Base-by-base conservation (phyloP, 2,113 vertebrate genomes). In the Hippocampus mohnikei region DNA sequence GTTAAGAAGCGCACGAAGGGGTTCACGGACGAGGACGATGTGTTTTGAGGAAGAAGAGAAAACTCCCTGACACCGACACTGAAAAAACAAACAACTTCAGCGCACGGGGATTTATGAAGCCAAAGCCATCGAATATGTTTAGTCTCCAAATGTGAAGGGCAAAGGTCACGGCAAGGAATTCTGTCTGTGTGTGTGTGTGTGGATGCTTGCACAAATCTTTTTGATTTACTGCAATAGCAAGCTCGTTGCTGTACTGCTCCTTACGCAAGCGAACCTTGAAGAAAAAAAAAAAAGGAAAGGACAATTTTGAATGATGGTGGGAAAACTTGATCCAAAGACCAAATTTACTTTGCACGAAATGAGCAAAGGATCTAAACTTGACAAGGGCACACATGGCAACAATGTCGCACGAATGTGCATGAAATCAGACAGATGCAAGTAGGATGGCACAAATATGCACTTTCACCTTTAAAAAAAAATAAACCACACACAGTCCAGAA, bases 91-190 rank as follows among this genome's bases (percentile, higher is more conserved):
- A 76, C 66, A 69, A 55, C 70, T 52, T 2, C 7, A 21, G 71
- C 55, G 67, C 29, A 3, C 10, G 0, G 64, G 69, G 69, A 74
- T 67, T 82, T 53, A 80, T 80, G 41, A 41, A 62, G 67, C 52
- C 16, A 29, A 60, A 74, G 70, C 66, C 68, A 63, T 67, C 63
- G 62, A 82, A 78, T 72, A 65, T 68, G 67, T 68, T 77, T 73
- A 44, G 66, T 69, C 58, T 78, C 25, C 59, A 70, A 76, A 79
- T 73, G 67, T 66, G 52, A 40, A 41, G 80, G 80, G 69, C 72
- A 75, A n/a, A 67, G 76, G 71, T 84, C 73, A 64, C 21, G n/a
- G n/a, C n/a, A n/a, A 84, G 75, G 80, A 81, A 84, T 82, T 42
- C 63, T 63, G 12, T 50, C 33, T 27, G 55, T 67, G 25, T 56